phyloP scores from a whole-genome alignment of 2,113 vertebrate species.

The Cyanoramphus novaezelandiae region DNA sequence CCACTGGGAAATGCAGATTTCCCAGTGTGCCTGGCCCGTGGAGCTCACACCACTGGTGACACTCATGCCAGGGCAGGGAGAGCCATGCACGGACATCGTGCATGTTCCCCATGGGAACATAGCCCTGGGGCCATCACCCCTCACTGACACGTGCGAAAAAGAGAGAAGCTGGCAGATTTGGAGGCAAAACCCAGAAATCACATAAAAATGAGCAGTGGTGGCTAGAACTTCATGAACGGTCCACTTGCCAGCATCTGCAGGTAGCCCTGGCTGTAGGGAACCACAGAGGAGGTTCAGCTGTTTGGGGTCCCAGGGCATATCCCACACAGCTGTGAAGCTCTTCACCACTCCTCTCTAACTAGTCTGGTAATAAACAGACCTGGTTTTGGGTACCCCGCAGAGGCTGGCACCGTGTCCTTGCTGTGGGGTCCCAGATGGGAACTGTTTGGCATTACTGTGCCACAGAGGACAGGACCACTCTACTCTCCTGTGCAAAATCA shows the following conservation, averaged over 20 bases:
- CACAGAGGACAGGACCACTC: fast-evolving
- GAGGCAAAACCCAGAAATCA: background rate
- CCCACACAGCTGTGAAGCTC: fast-evolving
- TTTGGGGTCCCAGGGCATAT: background rate
- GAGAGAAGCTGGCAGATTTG: fast-evolving
- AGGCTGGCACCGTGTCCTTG: fast-evolving
- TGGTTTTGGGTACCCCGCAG: background rate
- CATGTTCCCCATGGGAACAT: fast-evolving
- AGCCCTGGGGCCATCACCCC: fast-evolving
- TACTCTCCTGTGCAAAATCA: background rate
- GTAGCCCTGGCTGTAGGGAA: background rate
- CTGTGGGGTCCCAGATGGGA: background rate
- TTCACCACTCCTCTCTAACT: background rate
- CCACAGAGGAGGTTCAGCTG: background rate
- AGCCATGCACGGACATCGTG: fast-evolving
- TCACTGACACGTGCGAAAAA: fast-evolving
- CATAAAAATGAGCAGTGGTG: background rate
- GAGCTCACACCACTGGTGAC: background rate
- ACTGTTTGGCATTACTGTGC: background rate
- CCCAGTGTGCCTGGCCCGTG: fast-evolving
- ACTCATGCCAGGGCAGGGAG: background rate
- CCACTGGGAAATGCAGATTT: fast-evolving
- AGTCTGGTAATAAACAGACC: background rate
- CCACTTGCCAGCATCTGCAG: background rate
- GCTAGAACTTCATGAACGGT: background rate